These are phyloP conservation scores for Shinisaurus crocodilurus DNA, from an alignment of 2,113 vertebrate genomes.

Conservation along the genomic window DNA sequence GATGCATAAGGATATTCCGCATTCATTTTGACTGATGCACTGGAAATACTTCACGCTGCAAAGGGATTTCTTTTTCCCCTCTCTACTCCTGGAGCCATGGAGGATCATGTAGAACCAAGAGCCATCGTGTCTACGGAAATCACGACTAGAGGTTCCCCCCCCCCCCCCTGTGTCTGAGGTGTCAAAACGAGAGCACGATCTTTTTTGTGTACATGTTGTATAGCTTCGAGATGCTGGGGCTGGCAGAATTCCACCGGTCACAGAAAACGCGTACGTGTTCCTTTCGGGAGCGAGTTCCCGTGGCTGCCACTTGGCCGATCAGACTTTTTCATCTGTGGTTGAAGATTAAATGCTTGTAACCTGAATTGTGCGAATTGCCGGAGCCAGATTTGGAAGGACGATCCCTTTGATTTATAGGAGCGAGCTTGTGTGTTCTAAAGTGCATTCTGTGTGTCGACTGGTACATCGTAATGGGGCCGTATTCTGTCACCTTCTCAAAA, in stretches of 20 bases:
- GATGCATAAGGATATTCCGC: conserved; percentile 59
- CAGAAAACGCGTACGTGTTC: conserved; percentile 58
- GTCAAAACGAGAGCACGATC: conserved; percentile 52
- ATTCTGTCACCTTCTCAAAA: conserved; percentile 35
- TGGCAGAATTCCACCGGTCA: conserved; percentile 69
- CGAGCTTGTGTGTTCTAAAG: conserved; percentile 55
- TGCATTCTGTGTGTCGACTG: conserved; percentile 59
- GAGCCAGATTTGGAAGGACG: conserved; percentile 24
- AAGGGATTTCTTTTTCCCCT: conserved; percentile 37
- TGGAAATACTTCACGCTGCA: conserved; percentile 26
- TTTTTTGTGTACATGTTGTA: conserved; percentile 68
- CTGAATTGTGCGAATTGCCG: conserved; percentile 62
- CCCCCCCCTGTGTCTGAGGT: no score
- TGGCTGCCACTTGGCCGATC: neutral
- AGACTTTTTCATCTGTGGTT: conserved; percentile 34
- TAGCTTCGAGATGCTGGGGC: conserved; percentile 55
- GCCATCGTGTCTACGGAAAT: neutral
- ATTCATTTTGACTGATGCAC: conserved; percentile 29
- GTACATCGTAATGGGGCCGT: conserved; percentile 47
- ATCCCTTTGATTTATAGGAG: conserved; percentile 51
- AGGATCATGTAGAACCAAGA: conserved; percentile 50
- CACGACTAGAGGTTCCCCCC: conserved; percentile 11
- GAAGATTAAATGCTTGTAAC: conserved; percentile 55
- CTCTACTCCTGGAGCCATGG: conserved; percentile 20
- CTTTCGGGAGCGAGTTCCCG: conserved; percentile 66